Evolutionary conservation across 2,888 invertebrate species (phyloP), one percentile per base, ranked within the genome.

Genomic region (Drosophila nr. perissopoda): DNA sequence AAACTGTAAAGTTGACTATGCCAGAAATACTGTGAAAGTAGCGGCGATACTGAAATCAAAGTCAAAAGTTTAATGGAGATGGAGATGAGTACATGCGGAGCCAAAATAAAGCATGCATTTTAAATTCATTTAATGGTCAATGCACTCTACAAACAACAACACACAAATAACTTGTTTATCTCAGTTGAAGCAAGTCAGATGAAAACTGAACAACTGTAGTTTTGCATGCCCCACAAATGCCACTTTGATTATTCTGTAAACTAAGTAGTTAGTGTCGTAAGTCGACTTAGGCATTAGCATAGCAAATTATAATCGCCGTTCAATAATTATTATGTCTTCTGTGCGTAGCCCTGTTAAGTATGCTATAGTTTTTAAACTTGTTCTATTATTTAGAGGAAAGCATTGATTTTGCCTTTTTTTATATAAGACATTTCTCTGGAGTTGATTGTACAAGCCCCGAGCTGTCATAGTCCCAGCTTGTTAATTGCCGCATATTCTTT

Each of bases 41-140:
- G 38, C 25, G 7, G 45, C 45, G 25, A 45, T 45, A 45, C 45
- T 45, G 16, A 49, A 34, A 53, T 10, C 45, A 53, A 59, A 52
- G 66, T 53, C 10, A 31, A 67, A 49, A 69, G 59, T 65, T 62
- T 27, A 11, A 13, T 61, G 51, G 38, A 42, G 61, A 52, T 25
- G 54, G 40, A 42, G 61, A 52, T 16, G 54, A 36, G 51, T 57
- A 73, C 67, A 71, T 69, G 59, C 67, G 75, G 67, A 74, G 74
- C 78, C 82, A 45, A 45, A 84, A 84, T 76, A 72, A 76, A 72
- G 65, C 69, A 70, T 58, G 73, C 79, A 81, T 77, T 81, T 69
- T 65, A 83, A 87, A 81, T 81, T 77, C 64, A 81, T 73, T 79
- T 76, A 81, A 81, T 83, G 83, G 79, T 76, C 79, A 81, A 82